Percentiles rank a stretch among this genome's conserved stretches.
These are phyloP conservation scores for Crocidura indochinensis DNA, from an alignment of 2,797 vertebrate genomes.

Conservation along the genomic window DNA sequence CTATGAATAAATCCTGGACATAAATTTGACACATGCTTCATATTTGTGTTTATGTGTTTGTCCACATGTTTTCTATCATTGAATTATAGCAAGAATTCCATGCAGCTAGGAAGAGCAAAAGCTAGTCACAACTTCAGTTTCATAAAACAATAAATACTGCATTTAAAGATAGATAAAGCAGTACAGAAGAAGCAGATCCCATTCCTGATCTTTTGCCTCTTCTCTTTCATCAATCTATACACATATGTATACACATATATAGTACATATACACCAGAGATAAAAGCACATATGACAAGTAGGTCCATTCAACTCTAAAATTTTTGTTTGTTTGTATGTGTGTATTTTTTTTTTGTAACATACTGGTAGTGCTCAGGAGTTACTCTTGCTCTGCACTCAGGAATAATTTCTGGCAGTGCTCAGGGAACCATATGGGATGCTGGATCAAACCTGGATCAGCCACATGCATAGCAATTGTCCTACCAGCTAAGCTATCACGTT, in stretches of 20 bases:
- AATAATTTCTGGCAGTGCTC: too few relatives aligned
- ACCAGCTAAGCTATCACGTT: too few relatives aligned
- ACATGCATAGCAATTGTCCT: too few relatives aligned
- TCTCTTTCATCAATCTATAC: neutral
- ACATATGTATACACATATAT: neutral
- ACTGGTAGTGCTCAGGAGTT: too few relatives aligned
- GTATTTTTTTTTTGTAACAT: too few relatives aligned
- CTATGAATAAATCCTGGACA: constrained; percentile 61
- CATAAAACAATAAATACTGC: neutral
- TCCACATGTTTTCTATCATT: constrained; percentile 57
- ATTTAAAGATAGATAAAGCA: neutral
- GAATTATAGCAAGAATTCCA: neutral
- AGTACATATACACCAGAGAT: too few relatives aligned
- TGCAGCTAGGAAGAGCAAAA: constrained; percentile 20
- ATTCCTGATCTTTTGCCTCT: neutral
- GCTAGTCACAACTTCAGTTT: constrained; percentile 53
- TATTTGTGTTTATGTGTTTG: constrained; percentile 59
- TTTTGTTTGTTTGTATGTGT: too few relatives aligned
- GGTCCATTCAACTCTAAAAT: too few relatives aligned
- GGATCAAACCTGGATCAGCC: too few relatives aligned
- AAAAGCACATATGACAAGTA: too few relatives aligned
- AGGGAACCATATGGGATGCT: too few relatives aligned
- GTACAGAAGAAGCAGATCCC: constrained; percentile 5
- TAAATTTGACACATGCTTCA: constrained; percentile 60
- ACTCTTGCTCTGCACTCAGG: too few relatives aligned